Evolutionary conservation across 2,113 vertebrate species (phyloP).

Genomic region (Lasiurus cinereus): DNA sequence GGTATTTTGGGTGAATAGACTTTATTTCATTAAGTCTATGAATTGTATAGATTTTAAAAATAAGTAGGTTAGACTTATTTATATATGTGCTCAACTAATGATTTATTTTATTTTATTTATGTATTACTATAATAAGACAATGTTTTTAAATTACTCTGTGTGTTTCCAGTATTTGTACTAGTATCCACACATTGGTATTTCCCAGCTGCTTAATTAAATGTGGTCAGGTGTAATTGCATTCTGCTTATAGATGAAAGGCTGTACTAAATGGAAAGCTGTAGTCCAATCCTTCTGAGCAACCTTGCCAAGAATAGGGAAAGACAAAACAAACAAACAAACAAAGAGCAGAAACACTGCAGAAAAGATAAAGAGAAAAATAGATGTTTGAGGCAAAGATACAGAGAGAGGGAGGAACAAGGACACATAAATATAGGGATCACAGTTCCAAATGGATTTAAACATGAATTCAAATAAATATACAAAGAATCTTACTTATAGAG

Average conservation of each 20-base stretch:
- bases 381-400: background rate
- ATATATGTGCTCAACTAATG: conserved; percentile 15
- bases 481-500: background rate
- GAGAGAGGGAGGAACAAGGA: background rate
- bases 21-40: conserved; percentile 70
- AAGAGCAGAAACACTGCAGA: background rate
- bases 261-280: background rate
- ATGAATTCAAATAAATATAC: background rate
- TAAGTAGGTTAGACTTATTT: conserved; percentile 61
- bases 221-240: background rate
- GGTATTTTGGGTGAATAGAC: conserved; percentile 73
- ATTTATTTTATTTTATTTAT: conserved; percentile 24
- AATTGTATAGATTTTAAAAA: conserved; percentile 65
- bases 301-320: background rate
- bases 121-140: conserved; percentile 24
- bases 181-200: background rate
- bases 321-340: background rate
- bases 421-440: background rate
- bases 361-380: background rate
- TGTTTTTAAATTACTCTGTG: background rate
- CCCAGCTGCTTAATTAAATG: background rate
- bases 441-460: background rate
- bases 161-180: conserved; percentile 33
- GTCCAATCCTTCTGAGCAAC: background rate
- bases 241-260: background rate